Evolutionary conservation across 2,797 vertebrate species (phyloP).

Genomic region (Galaxias olidus): DNA sequence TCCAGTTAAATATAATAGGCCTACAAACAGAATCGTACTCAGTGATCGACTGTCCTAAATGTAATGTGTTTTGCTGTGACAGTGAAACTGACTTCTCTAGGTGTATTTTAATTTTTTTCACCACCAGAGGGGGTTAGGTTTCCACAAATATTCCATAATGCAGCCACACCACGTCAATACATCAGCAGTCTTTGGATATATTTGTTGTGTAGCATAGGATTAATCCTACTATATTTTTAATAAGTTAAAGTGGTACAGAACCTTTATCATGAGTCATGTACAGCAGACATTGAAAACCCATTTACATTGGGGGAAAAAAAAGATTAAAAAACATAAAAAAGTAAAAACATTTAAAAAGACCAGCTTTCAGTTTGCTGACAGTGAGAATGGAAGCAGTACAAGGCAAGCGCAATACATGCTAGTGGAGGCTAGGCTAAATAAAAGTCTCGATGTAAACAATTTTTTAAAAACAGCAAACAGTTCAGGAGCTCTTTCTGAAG

Average conservation of each 20-base stretch:
- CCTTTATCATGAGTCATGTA: conserved; percentile 50
- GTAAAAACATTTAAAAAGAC: conserved; percentile 31
- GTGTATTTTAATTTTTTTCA: neutral
- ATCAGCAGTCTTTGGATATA: conserved; percentile 11
- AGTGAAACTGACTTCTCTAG: too few species aligned
- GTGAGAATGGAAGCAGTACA: conserved; percentile 28
- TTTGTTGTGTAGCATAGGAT: conserved; percentile 46
- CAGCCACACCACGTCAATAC: neutral
- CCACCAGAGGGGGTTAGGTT: conserved; percentile 44
- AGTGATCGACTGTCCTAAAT: too few species aligned
- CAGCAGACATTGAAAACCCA: conserved; percentile 51
- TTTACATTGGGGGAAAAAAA: conserved; percentile 55
- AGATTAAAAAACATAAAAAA: conserved; percentile 47
- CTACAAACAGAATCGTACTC: too few species aligned
- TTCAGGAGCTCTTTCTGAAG: conserved; percentile 74
- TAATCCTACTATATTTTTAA: conserved; percentile 62
- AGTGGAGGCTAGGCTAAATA: conserved; percentile 41
- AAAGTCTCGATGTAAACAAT: conserved; percentile 46
- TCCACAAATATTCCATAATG: neutral
- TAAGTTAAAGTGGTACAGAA: conserved; percentile 60
- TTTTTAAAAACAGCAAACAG: conserved; percentile 64
- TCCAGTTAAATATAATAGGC: too few species aligned
- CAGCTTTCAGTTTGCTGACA: conserved; percentile 42
- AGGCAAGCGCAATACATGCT: conserved; percentile 37
- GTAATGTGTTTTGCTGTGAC: too few species aligned